A percentile compares a stretch with the other conserved stretches of the same genome.
Evolutionary conservation across 2,888 invertebrate species (phyloP).

Genomic region (Rosalia funebris): DNA sequence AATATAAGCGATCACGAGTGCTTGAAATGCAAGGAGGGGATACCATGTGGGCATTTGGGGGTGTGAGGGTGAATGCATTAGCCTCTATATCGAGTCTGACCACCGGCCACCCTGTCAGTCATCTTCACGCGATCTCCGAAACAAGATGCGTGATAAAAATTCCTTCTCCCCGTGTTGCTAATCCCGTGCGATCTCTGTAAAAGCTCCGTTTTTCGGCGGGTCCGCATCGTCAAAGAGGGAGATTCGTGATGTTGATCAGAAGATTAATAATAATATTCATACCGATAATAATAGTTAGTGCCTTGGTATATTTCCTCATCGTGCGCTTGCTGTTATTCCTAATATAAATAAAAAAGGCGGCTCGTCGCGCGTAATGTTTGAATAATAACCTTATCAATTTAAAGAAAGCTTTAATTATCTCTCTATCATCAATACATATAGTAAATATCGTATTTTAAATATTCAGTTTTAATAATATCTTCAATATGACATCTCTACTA

Average conservation of each 20-base stretch:
- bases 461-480: constrained; percentile 60
- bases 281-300: constrained; percentile 53
- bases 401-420: constrained; percentile 58
- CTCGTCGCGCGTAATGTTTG: constrained; percentile 38
- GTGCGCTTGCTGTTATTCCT: constrained; percentile 49
- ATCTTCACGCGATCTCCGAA: constrained; percentile 36
- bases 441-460: constrained; percentile 62
- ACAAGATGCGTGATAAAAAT: constrained; percentile 15
- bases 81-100: constrained; percentile 61
- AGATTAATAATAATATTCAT: constrained; percentile 43
- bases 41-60: constrained; percentile 31
- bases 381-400: constrained; percentile 55
- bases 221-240: too few relatives aligned
- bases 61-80: constrained; percentile 63
- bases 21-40: background rate
- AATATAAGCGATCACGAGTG: constrained; percentile 10
- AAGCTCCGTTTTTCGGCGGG: background rate
- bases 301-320: constrained; percentile 54
- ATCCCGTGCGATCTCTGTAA: constrained; percentile 36
- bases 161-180: too few relatives aligned
- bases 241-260: constrained; percentile 27
- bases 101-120: constrained; percentile 60
- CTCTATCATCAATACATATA: constrained; percentile 58
- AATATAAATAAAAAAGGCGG: constrained; percentile 42
- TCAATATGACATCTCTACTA: constrained; percentile 61